These are phyloP conservation scores for Proterorhinus semilunaris DNA, from an alignment of 2,113 vertebrate genomes.

Conservation along the genomic window DNA sequence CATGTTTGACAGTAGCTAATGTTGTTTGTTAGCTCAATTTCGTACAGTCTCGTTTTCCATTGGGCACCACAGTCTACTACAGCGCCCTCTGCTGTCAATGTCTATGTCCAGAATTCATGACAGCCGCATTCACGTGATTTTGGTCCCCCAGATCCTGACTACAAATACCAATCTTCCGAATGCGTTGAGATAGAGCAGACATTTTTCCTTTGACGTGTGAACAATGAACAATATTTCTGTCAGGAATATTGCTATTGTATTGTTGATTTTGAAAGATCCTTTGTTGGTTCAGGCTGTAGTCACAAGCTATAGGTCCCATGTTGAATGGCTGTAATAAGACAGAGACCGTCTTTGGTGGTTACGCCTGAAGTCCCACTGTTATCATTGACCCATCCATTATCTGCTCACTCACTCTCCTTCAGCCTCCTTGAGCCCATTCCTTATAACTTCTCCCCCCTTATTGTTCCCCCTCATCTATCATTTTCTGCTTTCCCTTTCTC, in stretches of 20 bases:
- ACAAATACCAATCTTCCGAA: no score
- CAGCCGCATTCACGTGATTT: no score
- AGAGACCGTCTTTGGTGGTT: conserved; percentile 9
- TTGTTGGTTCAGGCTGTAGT: not conserved
- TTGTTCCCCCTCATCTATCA: conserved; percentile 22
- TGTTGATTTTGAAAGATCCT: not conserved
- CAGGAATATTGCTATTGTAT: not conserved
- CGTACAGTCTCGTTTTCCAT: no score
- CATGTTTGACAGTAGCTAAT: no score
- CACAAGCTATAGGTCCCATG: not conserved
- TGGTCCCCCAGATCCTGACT: no score
- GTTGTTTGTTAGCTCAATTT: no score
- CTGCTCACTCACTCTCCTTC: conserved; percentile 15
- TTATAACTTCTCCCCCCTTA: conserved; percentile 1
- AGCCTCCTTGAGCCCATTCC: not conserved
- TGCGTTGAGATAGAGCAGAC: no score
- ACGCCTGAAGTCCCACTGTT: conserved; percentile 3
- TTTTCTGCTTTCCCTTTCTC: conserved; percentile 13
- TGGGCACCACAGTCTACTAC: no score
- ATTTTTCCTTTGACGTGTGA: not conserved
- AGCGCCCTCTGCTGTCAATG: no score
- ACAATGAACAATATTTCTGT: not conserved
- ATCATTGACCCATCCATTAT: conserved; percentile 22
- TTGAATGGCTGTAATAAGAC: conserved; percentile 20
- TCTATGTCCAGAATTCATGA: no score